Evolutionary conservation across 2,113 vertebrate species (phyloP), one percentile per base, ranked within the genome.

Genomic region (Fukomys damarensis): DNA sequence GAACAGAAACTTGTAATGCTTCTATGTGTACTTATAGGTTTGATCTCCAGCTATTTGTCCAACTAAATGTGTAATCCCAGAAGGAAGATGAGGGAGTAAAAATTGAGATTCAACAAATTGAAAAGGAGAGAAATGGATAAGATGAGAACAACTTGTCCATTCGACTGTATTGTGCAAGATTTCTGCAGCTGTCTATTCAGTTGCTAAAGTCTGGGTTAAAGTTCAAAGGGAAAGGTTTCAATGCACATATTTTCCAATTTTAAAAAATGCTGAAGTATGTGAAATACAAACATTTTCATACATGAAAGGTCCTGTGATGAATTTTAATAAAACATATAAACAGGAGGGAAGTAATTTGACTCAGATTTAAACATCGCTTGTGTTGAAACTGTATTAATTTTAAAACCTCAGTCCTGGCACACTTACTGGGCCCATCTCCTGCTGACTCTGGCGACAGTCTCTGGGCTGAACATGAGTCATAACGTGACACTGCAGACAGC

Each of bases 151-250:
- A 63, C 41, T 66, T 87, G 93, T 77, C 76, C 54, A 77, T 86
- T 89, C 94, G 59, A 90, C 30, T 49, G 76, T 61, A 88, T 96
- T 96, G 63, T 94, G 89, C 80, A 96, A 93, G 66, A 86, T 96
- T 96, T 85, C 70, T 66, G 93, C 94, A 98, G 94, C 91, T 96
- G 76, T 90, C 95, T 79, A 49, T 61, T 97, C 95, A 95, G 96
- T 96, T 95, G 94, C 91, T 93, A 35, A 93, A 92, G 85, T 96
- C 90, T 94, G 91, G 96, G 93, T 96, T 91, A 93, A 97, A 97
- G 94, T 91, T 96, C 96, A 96, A 83, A 97, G 54, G 61, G 56
- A 89, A 93, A 96, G n/a, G 20, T 96, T 56, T 91, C 41, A 28
- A 19, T 46, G 28, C 41, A 66, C 77, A 76, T 89, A 86, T 90